Evolutionary conservation across 2,797 vertebrate genomes (phyloP).

Genomic region (Falco cherrug): DNA sequence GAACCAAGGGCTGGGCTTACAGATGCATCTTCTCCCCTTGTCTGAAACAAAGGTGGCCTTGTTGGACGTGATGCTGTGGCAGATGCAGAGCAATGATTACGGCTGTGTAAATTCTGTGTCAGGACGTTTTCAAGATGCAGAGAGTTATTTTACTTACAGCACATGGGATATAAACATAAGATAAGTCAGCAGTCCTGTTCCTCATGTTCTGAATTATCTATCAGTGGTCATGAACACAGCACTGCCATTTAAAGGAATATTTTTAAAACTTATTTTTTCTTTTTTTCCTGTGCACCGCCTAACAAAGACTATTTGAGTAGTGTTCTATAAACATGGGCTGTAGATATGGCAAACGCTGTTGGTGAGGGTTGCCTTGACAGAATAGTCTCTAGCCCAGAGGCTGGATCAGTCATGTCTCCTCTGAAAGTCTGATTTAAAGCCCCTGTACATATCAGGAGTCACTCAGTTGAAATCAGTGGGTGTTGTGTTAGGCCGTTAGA

Average conservation of each 20-base stretch:
- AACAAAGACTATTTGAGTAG: not conserved
- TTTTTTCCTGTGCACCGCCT: not conserved
- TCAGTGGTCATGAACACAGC: not conserved
- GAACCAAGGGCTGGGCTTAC: not conserved
- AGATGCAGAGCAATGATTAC: not conserved
- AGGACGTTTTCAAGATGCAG: not conserved
- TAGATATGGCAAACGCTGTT: not conserved
- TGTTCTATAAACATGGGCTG: not conserved
- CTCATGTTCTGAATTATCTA: not conserved
- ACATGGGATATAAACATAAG: rapidly evolving
- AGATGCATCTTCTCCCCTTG: not conserved
- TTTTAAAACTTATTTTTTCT: no score
- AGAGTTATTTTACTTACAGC: not conserved
- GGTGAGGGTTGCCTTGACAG: not conserved
- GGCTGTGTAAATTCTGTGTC: not conserved
- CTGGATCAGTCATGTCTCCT: not conserved
- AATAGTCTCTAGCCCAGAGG: not conserved
- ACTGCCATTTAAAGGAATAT: not conserved
- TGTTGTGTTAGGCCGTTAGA: not conserved
- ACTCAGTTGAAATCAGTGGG: not conserved
- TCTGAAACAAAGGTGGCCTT: not conserved
- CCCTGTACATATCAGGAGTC: not conserved
- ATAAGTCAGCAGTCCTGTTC: not conserved
- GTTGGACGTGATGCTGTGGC: not conserved
- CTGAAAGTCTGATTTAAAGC: not conserved